phyloP scores from a whole-genome alignment of 2,888 invertebrate genomes.

The Hypena proboscidalis region DNA sequence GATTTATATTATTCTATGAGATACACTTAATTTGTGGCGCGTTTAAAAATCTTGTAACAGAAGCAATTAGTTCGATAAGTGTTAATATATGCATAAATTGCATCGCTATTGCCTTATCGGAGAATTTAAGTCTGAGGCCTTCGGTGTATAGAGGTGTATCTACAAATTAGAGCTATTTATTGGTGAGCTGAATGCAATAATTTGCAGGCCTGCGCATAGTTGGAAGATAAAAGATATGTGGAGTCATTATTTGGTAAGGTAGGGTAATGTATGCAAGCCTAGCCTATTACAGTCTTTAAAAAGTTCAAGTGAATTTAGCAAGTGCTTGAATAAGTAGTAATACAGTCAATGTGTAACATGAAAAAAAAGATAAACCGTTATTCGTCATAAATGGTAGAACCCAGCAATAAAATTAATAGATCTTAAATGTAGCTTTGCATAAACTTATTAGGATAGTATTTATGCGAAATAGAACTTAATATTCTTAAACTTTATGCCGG shows the following conservation, averaged over 20 bases:
- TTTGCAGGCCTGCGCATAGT: slow-evolving; percentile 31
- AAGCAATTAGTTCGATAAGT: slow-evolving; percentile 78
- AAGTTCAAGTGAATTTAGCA: no score
- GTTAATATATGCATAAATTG: slow-evolving; percentile 68
- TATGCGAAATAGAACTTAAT: slow-evolving; percentile 26
- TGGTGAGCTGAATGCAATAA: slow-evolving; percentile 33
- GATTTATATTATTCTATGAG: slow-evolving; percentile 73
- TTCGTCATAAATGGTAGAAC: slow-evolving; percentile 12
- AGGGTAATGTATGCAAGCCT: no score
- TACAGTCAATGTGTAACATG: no score
- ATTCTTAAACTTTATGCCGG: slow-evolving; percentile 26
- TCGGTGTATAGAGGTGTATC: slow-evolving; percentile 23
- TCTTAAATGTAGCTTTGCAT: slow-evolving; percentile 23
- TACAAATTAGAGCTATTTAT: slow-evolving; percentile 36
- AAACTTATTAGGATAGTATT: slow-evolving; percentile 19
- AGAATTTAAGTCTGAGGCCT: slow-evolving; percentile 11
- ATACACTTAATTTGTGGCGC: slow-evolving; percentile 68
- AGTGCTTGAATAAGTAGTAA: no score
- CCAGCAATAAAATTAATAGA: slow-evolving; percentile 11
- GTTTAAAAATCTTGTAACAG: slow-evolving; percentile 69
- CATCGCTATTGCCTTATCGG: slow-evolving; percentile 52
- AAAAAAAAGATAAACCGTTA: no score
- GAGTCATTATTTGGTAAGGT: no score
- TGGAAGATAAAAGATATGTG: not conserved
- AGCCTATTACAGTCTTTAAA: no score